These are phyloP conservation scores for Sphenopsis melanotis DNA, from an alignment of 2,797 vertebrate genomes.

Conservation along the genomic window DNA sequence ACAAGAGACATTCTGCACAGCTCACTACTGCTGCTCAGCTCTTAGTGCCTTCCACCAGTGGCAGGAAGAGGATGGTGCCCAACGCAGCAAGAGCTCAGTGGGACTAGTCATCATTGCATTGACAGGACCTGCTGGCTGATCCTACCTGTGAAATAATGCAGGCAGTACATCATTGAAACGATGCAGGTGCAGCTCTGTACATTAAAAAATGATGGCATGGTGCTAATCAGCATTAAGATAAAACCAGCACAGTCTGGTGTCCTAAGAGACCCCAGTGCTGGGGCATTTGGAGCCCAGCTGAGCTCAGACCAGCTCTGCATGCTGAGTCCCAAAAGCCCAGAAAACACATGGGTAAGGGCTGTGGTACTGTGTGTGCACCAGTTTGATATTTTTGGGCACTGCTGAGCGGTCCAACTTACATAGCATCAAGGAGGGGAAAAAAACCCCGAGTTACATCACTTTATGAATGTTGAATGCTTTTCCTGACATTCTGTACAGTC, in stretches of 20 bases:
- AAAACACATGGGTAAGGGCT: accelerated
- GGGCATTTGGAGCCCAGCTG: not conserved
- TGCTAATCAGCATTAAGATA: not conserved
- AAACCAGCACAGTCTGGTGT: not conserved
- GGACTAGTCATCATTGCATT: accelerated
- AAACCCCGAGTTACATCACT: not conserved
- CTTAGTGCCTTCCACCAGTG: accelerated
- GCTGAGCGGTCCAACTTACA: not conserved
- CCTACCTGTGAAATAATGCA: not conserved
- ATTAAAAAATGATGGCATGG: not conserved
- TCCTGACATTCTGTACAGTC: not conserved
- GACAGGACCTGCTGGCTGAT: not conserved
- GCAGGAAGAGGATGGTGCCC: not conserved
- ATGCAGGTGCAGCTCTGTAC: not conserved
- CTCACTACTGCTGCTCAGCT: not conserved
- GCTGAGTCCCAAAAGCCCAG: not conserved
- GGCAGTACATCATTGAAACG: accelerated
- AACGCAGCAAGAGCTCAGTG: not conserved
- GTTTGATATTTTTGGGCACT: not conserved
- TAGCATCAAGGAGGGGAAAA: not conserved
- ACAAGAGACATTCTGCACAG: not conserved
- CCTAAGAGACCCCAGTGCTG: not conserved
- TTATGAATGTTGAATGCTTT: not conserved
- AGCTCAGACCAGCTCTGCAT: not conserved
- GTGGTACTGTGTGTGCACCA: not conserved